Evolutionary conservation across 2,797 vertebrate genomes (phyloP).

Genomic region (Ctenopoma kingsleyae): DNA sequence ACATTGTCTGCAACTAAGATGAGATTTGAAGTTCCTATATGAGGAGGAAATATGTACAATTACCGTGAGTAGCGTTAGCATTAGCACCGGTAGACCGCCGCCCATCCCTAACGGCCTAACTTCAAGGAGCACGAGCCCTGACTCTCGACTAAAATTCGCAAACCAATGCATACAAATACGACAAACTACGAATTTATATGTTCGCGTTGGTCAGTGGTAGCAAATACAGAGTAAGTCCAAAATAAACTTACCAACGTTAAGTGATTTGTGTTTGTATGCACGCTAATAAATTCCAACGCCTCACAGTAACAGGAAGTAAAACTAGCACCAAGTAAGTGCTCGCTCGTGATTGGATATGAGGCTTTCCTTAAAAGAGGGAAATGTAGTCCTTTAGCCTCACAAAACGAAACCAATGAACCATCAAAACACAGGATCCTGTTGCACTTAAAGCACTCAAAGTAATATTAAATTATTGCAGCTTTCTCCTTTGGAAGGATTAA

Average conservation of each 20-base stretch:
- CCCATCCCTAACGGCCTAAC: slow-evolving; percentile 57
- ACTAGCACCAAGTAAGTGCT: neutral
- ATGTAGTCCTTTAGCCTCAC: slow-evolving; percentile 58
- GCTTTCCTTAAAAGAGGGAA: slow-evolving; percentile 24
- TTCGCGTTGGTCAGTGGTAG: accelerated
- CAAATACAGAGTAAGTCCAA: neutral
- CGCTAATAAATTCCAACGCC: slow-evolving; percentile 28
- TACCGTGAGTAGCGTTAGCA: neutral
- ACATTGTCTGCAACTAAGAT: accelerated
- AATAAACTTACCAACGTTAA: slow-evolving; percentile 55
- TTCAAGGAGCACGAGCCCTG: slow-evolving; percentile 7
- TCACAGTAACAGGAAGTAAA: slow-evolving; percentile 59
- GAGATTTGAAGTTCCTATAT: neutral
- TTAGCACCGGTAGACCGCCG: slow-evolving; percentile 36
- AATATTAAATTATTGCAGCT: neutral
- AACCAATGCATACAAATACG: neutral
- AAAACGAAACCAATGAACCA: neutral
- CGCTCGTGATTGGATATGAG: slow-evolving; percentile 55
- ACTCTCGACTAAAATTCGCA: neutral
- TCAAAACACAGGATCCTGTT: neutral
- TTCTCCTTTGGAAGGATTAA: neutral
- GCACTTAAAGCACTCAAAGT: neutral
- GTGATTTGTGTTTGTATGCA: slow-evolving; percentile 29
- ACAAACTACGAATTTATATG: neutral
- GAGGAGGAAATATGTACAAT: neutral